These are phyloP conservation scores for Criorhina ranunculi DNA, from an alignment of 2,888 invertebrate species.

Conservation along the genomic window DNA sequence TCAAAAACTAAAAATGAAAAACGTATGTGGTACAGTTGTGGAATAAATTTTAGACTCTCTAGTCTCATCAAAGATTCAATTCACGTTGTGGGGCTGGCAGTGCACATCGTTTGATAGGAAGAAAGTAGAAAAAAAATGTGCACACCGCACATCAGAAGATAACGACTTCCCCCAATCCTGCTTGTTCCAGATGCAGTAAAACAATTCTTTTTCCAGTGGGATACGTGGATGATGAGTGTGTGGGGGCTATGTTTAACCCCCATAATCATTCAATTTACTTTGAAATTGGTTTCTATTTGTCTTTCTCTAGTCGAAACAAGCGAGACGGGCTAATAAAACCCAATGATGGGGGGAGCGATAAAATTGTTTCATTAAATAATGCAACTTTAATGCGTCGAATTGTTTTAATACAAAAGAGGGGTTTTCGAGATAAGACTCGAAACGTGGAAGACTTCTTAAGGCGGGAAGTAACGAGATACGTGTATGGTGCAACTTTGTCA, in stretches of 20 bases:
- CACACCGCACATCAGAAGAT: slow-evolving; percentile 20
- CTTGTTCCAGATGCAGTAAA: slow-evolving; percentile 31
- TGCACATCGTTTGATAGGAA: slow-evolving; percentile 8
- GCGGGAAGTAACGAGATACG: neutral
- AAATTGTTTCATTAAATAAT: slow-evolving; percentile 64
- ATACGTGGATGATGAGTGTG: slow-evolving; percentile 18
- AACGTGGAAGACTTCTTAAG: neutral
- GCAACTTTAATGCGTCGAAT: slow-evolving; percentile 56
- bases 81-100: slow-evolving; percentile 35
- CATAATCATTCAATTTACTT: slow-evolving; percentile 72
- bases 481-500: too few relatives aligned
- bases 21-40: slow-evolving; percentile 24
- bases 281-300: slow-evolving; percentile 60
- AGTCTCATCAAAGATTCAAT: slow-evolving; percentile 40
- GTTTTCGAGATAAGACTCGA: neutral
- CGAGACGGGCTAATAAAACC: slow-evolving; percentile 36
- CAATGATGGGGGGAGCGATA: slow-evolving; percentile 48
- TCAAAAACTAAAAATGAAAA: neutral
- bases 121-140: slow-evolving; percentile 8
- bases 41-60: slow-evolving; percentile 41
- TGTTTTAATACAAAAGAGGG: slow-evolving; percentile 19
- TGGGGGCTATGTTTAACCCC: slow-evolving; percentile 57
- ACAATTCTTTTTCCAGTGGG: neutral
- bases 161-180: neutral
- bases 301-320: slow-evolving; percentile 21